Evolutionary conservation across 2,888 invertebrate genomes (phyloP), one percentile per base, ranked within the genome.

Genomic region (Ectemnius cavifrons): DNA sequence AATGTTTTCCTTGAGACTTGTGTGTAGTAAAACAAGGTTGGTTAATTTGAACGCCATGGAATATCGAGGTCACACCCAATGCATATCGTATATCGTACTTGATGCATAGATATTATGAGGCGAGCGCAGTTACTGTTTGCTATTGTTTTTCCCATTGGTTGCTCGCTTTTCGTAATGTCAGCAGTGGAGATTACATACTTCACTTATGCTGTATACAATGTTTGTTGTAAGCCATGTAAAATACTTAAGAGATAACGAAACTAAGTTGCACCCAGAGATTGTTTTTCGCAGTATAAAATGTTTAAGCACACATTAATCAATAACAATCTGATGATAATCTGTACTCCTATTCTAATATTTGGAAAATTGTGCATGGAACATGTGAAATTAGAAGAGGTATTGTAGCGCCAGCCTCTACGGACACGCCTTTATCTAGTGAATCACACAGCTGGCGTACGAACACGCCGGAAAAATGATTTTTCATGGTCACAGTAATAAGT

Each of bases 341-440:
- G 3, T 23, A 23, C 3, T 2, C 3, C 23, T 23, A 23, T 23
- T 23, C 23, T 23, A 1, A 23, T 23, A 23, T 23, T 23, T 23
- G 23, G 2, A 23, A 23, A 23, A 23, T n/a, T 47, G 4, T 47
- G 6, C 16, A 18, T 8, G n/a, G 14, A 37, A 61, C 37, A 45
- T 65, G 72, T 63, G 65, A 63, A 67, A 45, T 57, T 61, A 20
- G 49, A 65, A 16, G 52, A 27, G 6, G 59, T 58, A 58, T 52
- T 45, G 52, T 3, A 58, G 46, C 52, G 14, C 57, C 45, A 28
- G 63, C 27, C 60, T 37, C 52, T 63, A 69, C 63, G 70, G 73
- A 71, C 74, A 77, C 68, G 74, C 79, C 80, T 82, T 78, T 80
- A 62, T 71, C 69, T 67, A 64, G 28, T 81, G 79, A 83, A 79